These are phyloP conservation scores for Deilephila porcellus DNA, from an alignment of 2,888 invertebrate species.

Conservation along the genomic window DNA sequence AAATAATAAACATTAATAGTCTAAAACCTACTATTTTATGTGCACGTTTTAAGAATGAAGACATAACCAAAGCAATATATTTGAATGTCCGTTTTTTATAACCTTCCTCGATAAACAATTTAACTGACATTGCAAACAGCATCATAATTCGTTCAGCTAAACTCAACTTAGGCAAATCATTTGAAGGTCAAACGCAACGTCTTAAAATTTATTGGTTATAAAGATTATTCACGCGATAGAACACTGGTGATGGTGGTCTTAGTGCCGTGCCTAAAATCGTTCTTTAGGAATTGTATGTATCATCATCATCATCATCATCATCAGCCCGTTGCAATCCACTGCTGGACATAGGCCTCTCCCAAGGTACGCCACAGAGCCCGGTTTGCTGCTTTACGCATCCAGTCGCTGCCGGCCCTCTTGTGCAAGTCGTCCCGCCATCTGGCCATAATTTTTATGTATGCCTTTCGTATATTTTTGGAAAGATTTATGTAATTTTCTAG, in stretches of 20 bases:
- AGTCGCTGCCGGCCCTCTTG: too few species aligned
- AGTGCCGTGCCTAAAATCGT: neutral
- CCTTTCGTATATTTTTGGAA: neutral
- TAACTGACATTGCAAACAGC: conserved; percentile 17
- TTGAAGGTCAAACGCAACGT: neutral
- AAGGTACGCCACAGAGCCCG: too few species aligned
- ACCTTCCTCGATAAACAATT: conserved; percentile 23
- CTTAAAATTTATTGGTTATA: neutral
- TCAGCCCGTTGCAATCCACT: too few species aligned
- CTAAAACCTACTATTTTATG: neutral
- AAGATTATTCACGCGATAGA: neutral
- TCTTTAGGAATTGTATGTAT: too few species aligned
- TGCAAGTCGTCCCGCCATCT: too few species aligned
- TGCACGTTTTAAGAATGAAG: neutral
- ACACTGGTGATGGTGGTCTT: neutral
- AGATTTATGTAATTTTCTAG: neutral
- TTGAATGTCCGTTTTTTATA: neutral
- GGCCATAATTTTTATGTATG: too few species aligned
- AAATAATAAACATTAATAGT: neutral
- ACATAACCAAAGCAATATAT: neutral
- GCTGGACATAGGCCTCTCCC: too few species aligned
- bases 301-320: too few species aligned
- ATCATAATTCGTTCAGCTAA: conserved; percentile 18
- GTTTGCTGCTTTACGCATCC: too few species aligned
- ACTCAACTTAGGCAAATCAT: neutral